Percentiles rank a stretch among this genome's conserved stretches.
Conservation (phyloP, 2,797 vertebrate species). For the Margarornis squamiger region DNA sequence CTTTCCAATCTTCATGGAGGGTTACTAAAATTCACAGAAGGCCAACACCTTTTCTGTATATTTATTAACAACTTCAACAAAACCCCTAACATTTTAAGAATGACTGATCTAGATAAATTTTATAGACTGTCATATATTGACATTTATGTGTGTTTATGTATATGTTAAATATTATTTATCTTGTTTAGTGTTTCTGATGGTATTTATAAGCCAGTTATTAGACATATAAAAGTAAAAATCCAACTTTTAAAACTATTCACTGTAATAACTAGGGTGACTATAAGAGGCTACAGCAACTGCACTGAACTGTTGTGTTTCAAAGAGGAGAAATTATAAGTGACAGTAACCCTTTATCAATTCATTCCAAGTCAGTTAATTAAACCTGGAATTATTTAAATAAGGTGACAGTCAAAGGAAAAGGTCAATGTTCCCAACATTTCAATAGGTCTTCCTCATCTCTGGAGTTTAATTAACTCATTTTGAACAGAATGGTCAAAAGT, state of each 20-base stretch:
- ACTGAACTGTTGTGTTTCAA: constrained; percentile 19
- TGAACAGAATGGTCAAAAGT: constrained; percentile 16
- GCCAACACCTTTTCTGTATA: not conserved
- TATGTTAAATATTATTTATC: not conserved
- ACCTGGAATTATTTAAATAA: constrained; percentile 63
- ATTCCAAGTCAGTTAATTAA: constrained; percentile 63
- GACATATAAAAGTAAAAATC: not conserved
- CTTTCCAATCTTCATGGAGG: not conserved
- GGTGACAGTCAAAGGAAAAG: constrained; percentile 60
- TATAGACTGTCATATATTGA: not conserved
- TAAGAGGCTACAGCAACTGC: not conserved
- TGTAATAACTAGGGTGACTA: constrained; percentile 33
- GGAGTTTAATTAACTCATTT: constrained; percentile 65
- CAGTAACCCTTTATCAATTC: constrained; percentile 56
- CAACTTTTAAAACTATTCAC: not conserved
- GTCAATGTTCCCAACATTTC: constrained; percentile 33
- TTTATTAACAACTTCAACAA: not conserved
- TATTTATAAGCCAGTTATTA: not conserved
- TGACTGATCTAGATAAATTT: not conserved
- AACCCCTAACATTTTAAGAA: not conserved
- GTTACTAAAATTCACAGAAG: not conserved
- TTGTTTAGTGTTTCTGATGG: not conserved
- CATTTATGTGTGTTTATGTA: not conserved
- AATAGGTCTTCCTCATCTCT: constrained; percentile 53
- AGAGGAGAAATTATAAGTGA: constrained; percentile 48